Conservation (phyloP, 2,113 vertebrate species). For the Nothocercus julius region DNA sequence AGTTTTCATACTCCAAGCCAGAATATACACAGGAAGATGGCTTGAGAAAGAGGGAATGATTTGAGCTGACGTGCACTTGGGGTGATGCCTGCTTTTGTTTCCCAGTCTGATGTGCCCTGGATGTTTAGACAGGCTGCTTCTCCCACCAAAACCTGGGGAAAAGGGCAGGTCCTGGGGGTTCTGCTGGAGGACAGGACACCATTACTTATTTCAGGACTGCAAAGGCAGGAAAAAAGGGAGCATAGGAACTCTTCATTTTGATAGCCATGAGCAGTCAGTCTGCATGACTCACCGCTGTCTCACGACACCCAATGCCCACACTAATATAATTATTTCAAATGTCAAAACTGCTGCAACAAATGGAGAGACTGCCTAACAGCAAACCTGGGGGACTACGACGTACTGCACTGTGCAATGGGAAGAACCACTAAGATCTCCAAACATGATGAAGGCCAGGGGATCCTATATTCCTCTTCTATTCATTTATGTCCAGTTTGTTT, state of each 20-base stretch:
- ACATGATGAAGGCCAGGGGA: background rate
- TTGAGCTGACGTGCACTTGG: background rate
- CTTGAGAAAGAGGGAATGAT: background rate
- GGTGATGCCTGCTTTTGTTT: background rate
- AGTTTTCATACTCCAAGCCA: background rate
- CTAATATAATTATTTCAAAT: accelerated
- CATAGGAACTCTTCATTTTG: background rate
- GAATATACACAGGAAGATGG: background rate
- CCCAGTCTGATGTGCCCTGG: background rate
- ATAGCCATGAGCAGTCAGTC: accelerated
- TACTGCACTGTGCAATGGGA: background rate
- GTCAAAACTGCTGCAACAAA: background rate
- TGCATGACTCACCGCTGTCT: background rate
- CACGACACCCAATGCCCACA: background rate
- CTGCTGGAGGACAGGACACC: background rate
- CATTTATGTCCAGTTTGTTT: background rate
- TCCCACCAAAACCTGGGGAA: background rate
- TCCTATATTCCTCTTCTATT: background rate
- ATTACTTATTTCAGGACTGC: background rate
- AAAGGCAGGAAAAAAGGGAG: background rate
- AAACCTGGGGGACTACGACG: accelerated
- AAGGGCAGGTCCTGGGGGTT: background rate
- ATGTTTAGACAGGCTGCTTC: background rate
- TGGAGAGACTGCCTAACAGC: background rate
- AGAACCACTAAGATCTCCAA: background rate